Percentiles rank a stretch among this genome's conserved stretches.
phyloP scores from a whole-genome alignment of 2,113 vertebrate species.

The Plectropomus leopardus region DNA sequence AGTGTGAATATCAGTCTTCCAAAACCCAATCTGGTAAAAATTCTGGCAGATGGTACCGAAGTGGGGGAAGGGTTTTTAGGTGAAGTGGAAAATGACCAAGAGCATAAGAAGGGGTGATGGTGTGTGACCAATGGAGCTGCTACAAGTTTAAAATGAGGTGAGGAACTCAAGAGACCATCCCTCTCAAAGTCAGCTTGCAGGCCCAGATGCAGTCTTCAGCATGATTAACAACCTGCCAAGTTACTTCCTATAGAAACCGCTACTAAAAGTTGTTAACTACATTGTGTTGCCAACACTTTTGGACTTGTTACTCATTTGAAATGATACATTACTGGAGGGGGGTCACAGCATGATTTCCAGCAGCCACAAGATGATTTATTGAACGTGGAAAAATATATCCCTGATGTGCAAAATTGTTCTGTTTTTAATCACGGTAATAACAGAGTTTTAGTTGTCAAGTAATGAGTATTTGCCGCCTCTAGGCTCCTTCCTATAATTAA shows the following conservation, averaged over 20 bases:
- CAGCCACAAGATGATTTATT: slow-evolving; percentile 71
- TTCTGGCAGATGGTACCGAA: slow-evolving; percentile 50
- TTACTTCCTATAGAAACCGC: slow-evolving; percentile 31
- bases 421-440: slow-evolving; percentile 77
- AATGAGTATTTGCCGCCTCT: slow-evolving; percentile 72
- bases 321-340: slow-evolving; percentile 60
- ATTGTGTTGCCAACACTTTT: slow-evolving; percentile 53
- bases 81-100: slow-evolving; percentile 23
- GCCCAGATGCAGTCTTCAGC: slow-evolving; percentile 29
- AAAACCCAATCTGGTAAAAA: slow-evolving; percentile 34
- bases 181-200: neutral
- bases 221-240: slow-evolving; percentile 55
- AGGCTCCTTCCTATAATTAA: slow-evolving; percentile 73
- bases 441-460: slow-evolving; percentile 73
- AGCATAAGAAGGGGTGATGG: slow-evolving; percentile 34
- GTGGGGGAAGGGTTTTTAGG: slow-evolving; percentile 27
- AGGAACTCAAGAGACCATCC: slow-evolving; percentile 24
- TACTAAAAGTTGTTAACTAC: slow-evolving; percentile 48
- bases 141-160: slow-evolving; percentile 19
- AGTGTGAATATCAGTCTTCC: slow-evolving; percentile 31
- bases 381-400: slow-evolving; percentile 65
- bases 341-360: slow-evolving; percentile 58
- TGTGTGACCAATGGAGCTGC: slow-evolving; percentile 27
- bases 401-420: slow-evolving; percentile 67
- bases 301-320: slow-evolving; percentile 61